Evolutionary conservation across 2,797 vertebrate genomes (phyloP), one percentile per base, ranked within the genome.

Genomic region (Ispidina picta): DNA sequence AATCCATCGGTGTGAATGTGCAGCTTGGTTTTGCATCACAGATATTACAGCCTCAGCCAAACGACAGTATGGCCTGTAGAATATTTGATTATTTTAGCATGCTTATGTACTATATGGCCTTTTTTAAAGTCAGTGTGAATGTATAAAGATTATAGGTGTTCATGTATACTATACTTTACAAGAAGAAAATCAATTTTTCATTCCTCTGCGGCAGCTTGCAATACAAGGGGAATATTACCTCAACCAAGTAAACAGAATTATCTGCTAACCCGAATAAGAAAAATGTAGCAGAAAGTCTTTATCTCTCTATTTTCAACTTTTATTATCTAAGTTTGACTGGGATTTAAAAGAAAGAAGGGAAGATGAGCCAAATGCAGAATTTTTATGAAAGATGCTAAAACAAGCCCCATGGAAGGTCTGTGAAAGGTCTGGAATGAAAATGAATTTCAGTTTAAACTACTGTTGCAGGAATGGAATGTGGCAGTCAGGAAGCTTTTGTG

Each of bases 111-210:
- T 19, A 48, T 19, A 23, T 15, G 55, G 25, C 46, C 75, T 81
- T 76, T 92, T 78, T 79, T 2, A 55, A 81, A 70, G 73, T 83
- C 86, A 58, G 60, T 60, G 92, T 85, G 86, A 94, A 95, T 71
- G 76, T 74, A 95, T 68, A 71, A 94, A 93, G 91, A 90, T 94
- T 51, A 83, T 52, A 90, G 75, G 74, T 63, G 63, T 85, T 51
- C 64, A 21, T 73, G 83, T 86, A 92, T 43, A 15, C 82, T 72
- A 4, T 65, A 90, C 82, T 60, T 86, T 56, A 82, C 73, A 18
- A 90, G 84, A 73, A 96, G 94, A 95, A 97, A 97, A 97, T 96
- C 96, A 95, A 97, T 97, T 96, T 96, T 96, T 97, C 96, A 82
- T 97, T 96, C 96, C 78, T 92, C 85, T 80, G 81, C 3, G 22